A percentile compares a stretch with the other conserved stretches of the same genome.
These are phyloP conservation scores for Coryphaenoides rupestris DNA, from an alignment of 2,113 vertebrate genomes.

Conservation along the genomic window DNA sequence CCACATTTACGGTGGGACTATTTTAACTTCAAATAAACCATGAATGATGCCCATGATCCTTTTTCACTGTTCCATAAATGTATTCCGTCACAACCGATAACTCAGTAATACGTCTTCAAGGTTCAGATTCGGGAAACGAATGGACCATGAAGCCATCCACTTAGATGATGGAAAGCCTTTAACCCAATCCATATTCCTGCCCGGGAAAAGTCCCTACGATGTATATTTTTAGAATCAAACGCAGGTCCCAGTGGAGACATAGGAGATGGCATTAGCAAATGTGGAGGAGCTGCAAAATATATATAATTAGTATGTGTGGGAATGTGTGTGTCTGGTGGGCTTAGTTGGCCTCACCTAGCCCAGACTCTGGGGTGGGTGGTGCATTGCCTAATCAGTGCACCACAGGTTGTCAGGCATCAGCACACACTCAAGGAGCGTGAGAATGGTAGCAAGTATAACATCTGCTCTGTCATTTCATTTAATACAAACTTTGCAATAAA, in stretches of 20 bases:
- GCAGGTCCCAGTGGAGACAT: conserved; percentile 7
- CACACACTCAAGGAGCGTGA: too few relatives aligned
- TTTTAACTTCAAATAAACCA: conserved; percentile 22
- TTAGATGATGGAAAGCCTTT: conserved; percentile 34
- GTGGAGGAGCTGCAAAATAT: too few relatives aligned
- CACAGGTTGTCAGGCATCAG: too few relatives aligned
- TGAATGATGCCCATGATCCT: conserved; percentile 26
- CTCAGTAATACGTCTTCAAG: conserved; percentile 21
- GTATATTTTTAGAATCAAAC: conserved; percentile 28
- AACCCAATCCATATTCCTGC: conserved; percentile 38
- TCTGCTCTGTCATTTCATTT: too few relatives aligned
- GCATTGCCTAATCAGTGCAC: too few relatives aligned
- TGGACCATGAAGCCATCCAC: conserved; percentile 25
- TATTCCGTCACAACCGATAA: conserved; percentile 18
- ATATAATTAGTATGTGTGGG: too few relatives aligned
- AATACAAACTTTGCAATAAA: too few relatives aligned
- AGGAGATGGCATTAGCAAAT: too few relatives aligned
- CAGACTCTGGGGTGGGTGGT: too few relatives aligned
- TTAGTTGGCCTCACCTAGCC: too few relatives aligned
- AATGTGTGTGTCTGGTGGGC: too few relatives aligned
- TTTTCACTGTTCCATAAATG: conserved; percentile 21
- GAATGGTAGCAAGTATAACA: too few relatives aligned
- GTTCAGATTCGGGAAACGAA: conserved; percentile 29
- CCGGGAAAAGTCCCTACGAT: conserved; percentile 12
- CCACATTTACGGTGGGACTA: neutral